Evolutionary conservation across 2,113 vertebrate genomes (phyloP), one percentile per base, ranked within the genome.

Genomic region (Sigmodon hispidus): DNA sequence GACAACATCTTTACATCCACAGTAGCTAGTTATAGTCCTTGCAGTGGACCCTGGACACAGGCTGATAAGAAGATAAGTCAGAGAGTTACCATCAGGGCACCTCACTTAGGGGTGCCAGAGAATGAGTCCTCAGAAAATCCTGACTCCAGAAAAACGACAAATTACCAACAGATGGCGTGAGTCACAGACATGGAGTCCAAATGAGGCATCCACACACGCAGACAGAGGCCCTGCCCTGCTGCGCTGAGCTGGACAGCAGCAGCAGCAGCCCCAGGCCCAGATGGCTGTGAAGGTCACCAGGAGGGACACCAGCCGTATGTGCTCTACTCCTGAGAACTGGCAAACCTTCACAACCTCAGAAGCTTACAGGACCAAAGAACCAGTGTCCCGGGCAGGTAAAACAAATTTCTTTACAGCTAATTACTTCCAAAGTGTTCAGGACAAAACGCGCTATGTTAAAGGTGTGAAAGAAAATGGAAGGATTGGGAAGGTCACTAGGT

Each of bases 221-320:
- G 87, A 96, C 93, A 92, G 75, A 94, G 93, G 93, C 73, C 87
- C 91, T 92, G 91, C 83, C 97, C 91, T 77, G 0, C 6, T 87
- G 75, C 80, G 96, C 91, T 85, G 94, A 88, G 0, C 21, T 16
- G 29, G 84, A 77, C 90, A 97, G 3, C 16, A 87, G 1, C 90
- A 97, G 3, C 16, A 87, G 1, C 86, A 87, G 0, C 34, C 36
- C 94, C 48, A 0, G 36, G 96, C 92, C 97, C 91, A 97, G 93
- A 97, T 94, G 96, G 96, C 87, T 22, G n/a, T 11, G 94, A 95
- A 97, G 97, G 97, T 97, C 97, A 96, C 95, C 89, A 80, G 88
- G 95, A 96, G 97, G 94, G 95, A 87, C 94, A 97, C 36, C 95
- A 96, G 96, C 83, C 77, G 0, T 73, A 50, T 15, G 22, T 1